Evolutionary conservation across 2,113 vertebrate species (phyloP).

Genomic region (Dromas ardeola): DNA sequence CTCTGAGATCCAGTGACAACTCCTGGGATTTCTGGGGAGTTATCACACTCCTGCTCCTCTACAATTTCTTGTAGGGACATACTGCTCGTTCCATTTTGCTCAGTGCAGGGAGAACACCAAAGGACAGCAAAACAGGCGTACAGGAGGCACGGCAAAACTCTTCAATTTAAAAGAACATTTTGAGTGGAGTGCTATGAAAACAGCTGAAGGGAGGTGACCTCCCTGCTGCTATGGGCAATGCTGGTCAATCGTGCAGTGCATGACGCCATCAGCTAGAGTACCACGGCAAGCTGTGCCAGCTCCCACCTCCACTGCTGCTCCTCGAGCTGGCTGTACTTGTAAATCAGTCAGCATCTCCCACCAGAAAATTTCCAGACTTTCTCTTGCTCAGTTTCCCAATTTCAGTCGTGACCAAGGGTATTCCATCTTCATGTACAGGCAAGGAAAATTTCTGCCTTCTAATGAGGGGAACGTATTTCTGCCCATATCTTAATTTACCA

Average conservation of each 20-base stretch:
- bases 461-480: neutral
- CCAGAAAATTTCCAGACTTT: neutral
- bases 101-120: neutral
- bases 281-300: neutral
- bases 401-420: fast-evolving
- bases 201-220: neutral
- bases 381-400: neutral
- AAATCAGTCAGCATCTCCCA: neutral
- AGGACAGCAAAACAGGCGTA: neutral
- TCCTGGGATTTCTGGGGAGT: neutral
- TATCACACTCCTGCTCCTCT: neutral
- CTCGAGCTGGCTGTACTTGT: neutral
- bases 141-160: fast-evolving
- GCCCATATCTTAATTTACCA: neutral
- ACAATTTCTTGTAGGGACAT: neutral
- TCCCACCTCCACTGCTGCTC: neutral
- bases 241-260: fast-evolving
- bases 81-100: neutral
- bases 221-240: neutral
- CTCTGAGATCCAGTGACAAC: neutral
- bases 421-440: neutral
- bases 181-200: neutral
- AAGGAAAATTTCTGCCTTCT: neutral
- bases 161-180: neutral
- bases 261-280: neutral